phyloP scores from a whole-genome alignment of 2,113 vertebrate species.

The Thermophis baileyi region DNA sequence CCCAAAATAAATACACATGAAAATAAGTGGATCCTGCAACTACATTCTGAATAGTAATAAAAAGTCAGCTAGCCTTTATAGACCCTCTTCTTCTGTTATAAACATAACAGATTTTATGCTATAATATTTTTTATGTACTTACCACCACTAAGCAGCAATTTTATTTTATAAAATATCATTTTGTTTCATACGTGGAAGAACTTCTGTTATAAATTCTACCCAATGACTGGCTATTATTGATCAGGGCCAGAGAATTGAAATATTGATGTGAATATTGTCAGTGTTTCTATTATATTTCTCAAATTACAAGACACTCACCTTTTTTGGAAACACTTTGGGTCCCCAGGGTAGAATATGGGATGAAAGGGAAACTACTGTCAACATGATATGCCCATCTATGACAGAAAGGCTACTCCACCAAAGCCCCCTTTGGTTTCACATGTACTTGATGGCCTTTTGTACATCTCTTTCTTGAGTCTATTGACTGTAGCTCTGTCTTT shows the following conservation, averaged over 20 bases:
- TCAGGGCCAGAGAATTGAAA: background rate
- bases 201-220: background rate
- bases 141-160: background rate
- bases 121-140: background rate
- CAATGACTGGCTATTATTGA: background rate
- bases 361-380: background rate
- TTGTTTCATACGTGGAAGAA: background rate
- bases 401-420: background rate
- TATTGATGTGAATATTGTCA: background rate
- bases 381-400: background rate
- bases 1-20: background rate
- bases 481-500: conserved; percentile 59
- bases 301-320: background rate
- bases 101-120: background rate
- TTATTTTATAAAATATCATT: background rate
- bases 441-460: conserved; percentile 10
- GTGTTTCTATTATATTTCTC: background rate
- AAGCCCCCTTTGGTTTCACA: background rate
- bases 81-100: background rate
- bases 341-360: background rate
- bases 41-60: background rate
- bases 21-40: background rate
- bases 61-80: background rate
- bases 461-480: conserved; percentile 29
- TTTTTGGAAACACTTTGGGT: background rate